A percentile compares a stretch with the other conserved stretches of the same genome.
Conservation (phyloP, 1,140 invertebrate genomes). For the Drosophila chauvacae region DNA sequence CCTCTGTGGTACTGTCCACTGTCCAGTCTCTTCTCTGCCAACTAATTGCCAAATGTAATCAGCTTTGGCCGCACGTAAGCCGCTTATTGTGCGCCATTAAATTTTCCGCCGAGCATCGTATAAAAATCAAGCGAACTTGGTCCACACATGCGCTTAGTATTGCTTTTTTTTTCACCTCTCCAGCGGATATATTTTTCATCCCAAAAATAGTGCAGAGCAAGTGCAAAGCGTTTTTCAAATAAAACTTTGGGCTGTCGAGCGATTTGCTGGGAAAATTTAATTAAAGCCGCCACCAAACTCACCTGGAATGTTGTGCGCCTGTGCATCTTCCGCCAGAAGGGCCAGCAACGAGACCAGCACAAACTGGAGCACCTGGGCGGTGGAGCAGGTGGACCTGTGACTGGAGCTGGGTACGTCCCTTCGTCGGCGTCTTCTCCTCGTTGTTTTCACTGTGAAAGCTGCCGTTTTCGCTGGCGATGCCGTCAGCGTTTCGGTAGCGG, state of each 20-base stretch:
- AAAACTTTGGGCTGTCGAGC: constrained; percentile 22
- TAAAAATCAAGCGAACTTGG: constrained; percentile 53
- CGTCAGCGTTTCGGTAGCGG: constrained; percentile 38
- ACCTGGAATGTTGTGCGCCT: constrained; percentile 79
- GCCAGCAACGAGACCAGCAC: constrained; percentile 62
- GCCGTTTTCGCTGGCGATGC: constrained; percentile 57
- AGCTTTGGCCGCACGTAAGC: constrained; percentile 72
- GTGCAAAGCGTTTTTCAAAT: background rate
- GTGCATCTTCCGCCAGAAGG: constrained; percentile 60
- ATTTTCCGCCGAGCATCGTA: constrained; percentile 55
- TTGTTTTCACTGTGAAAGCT: constrained; percentile 70
- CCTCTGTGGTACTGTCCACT: constrained; percentile 1
- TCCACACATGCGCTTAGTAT: constrained; percentile 36
- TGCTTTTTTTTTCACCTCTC: background rate
- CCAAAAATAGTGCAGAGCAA: constrained; percentile 15
- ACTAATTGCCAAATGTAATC: constrained; percentile 81
- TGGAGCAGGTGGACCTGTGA: constrained; percentile 5
- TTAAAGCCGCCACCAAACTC: constrained; percentile 34
- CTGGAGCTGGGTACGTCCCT: constrained; percentile 12
- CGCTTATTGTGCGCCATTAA: constrained; percentile 77
- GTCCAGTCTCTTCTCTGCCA: constrained; percentile 48
- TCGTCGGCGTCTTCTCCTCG: constrained; percentile 54
- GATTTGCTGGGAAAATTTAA: constrained; percentile 40
- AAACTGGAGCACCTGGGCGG: constrained; percentile 52
- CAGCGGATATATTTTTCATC: constrained; percentile 25